These are phyloP conservation scores for Copidosoma aretas DNA, from an alignment of 2,888 invertebrate genomes.

Conservation along the genomic window DNA sequence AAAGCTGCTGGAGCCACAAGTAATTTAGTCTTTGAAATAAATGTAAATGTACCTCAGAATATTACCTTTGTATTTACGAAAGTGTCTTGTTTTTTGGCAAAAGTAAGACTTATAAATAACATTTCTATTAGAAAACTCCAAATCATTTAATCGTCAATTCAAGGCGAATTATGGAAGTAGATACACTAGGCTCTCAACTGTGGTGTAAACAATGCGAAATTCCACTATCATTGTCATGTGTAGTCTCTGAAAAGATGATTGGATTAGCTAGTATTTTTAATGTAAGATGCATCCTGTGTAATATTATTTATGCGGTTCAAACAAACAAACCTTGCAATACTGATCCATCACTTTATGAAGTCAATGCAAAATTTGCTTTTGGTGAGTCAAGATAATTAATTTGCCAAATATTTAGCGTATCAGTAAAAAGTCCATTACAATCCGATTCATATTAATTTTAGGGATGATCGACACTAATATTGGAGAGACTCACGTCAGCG, in stretches of 20 bases:
- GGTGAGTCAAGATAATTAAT: background rate
- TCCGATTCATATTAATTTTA: background rate
- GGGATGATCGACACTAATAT: background rate
- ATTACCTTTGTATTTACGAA: no score
- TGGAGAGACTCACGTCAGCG: background rate
- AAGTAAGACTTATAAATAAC: no score
- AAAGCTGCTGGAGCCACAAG: no score
- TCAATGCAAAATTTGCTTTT: background rate
- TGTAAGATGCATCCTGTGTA: background rate
- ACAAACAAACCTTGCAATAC: no score
- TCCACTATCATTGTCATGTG: background rate
- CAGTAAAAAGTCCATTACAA: background rate
- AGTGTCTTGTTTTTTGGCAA: no score
- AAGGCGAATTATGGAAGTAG: background rate
- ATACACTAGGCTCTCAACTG: background rate
- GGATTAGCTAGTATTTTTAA: background rate
- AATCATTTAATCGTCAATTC: background rate
- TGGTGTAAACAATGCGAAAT: conserved; percentile 12
- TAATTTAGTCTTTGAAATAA: no score
- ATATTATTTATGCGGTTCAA: no score
- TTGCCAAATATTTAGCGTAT: background rate
- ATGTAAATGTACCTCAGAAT: no score
- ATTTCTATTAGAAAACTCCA: background rate
- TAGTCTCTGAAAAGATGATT: background rate
- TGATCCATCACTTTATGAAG: background rate